Base-by-base conservation (phyloP, 1,140 invertebrate species). In the Conopomorpha cramerella region DNA sequence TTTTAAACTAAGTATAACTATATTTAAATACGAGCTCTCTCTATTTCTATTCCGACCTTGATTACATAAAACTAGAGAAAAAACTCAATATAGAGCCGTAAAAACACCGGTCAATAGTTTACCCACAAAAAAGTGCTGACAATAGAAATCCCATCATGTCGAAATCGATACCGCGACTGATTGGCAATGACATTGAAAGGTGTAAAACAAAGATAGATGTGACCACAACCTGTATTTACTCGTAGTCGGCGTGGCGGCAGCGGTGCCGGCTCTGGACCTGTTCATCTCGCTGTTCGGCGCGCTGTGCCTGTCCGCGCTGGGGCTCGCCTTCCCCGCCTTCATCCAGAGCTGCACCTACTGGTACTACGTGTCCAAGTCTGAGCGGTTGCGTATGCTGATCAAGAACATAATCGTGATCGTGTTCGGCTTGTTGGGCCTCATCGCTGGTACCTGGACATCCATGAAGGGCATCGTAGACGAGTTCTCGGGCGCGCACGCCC, bases 281-380 rank as follows among this genome's bases (percentile, higher is more conserved):
- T 86, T 95, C 59, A 95, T 95, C 38, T 91, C 92, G 0, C 73
- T 93, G 13, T 87, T 94, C 46, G 93, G 93, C 23, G 90, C 93
- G 1, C 68, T 93, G 1, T 88, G 86, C 39, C 81, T 92, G n/a
- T 89, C 89, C 11, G 86, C 87, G 1, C 70, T 94, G 19, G 91
- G 92, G 0, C 68, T 95, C n/a, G 89, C 91, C 2, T 88, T 94
- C 49, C 93, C 93, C n/a, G 89, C 91, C 1, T 66, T 92, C n/a
- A 90, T 95, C 43, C 77, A 87, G 39, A 78, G 77, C 2, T 82
- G 78, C 46, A 79, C 83, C 1, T 81, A 81, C 45, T 87, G 87
- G 87, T 80, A 84, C 53, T 66, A 79, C 42, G 71, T 65, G 15
- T 65, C 66, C 0, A 43, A 49, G 33, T 46, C 68, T 19, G 56